These are phyloP conservation scores for Pyralis farinalis DNA, from an alignment of 2,888 invertebrate genomes.

Conservation along the genomic window DNA sequence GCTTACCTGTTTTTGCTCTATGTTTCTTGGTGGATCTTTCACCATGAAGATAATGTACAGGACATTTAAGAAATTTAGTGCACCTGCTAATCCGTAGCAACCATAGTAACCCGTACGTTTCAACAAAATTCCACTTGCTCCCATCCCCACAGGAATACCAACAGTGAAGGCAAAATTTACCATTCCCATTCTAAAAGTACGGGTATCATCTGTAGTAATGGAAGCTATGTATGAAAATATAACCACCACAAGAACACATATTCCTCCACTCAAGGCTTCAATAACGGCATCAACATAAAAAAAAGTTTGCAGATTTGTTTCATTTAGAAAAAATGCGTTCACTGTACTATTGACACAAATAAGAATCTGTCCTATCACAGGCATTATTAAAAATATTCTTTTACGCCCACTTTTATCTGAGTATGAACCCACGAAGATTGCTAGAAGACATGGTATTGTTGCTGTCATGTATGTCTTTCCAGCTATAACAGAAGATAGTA, in stretches of 20 bases:
- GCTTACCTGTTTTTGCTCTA: constrained; percentile 29
- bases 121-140: constrained; percentile 29
- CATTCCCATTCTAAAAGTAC: constrained; percentile 33
- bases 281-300: constrained; percentile 29
- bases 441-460: constrained; percentile 85
- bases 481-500: constrained; percentile 85
- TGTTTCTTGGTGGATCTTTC: constrained; percentile 24
- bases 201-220: constrained; percentile 27
- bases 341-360: constrained; percentile 85
- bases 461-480: constrained; percentile 89
- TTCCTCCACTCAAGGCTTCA: constrained; percentile 27
- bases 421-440: constrained; percentile 88
- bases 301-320: constrained; percentile 56
- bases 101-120: constrained; percentile 29
- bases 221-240: constrained; percentile 30
- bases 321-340: constrained; percentile 64
- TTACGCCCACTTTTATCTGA: constrained; percentile 81
- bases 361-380: constrained; percentile 86
- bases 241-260: constrained; percentile 24
- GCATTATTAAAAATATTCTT: constrained; percentile 86
- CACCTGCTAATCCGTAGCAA: constrained; percentile 24
- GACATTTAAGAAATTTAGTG: constrained; percentile 24
- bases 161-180: constrained; percentile 32
- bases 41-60: constrained; percentile 24
- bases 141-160: constrained; percentile 31